Conservation (phyloP, 2,113 vertebrate species). For the Sinocyclocheilus anophthalmus region DNA sequence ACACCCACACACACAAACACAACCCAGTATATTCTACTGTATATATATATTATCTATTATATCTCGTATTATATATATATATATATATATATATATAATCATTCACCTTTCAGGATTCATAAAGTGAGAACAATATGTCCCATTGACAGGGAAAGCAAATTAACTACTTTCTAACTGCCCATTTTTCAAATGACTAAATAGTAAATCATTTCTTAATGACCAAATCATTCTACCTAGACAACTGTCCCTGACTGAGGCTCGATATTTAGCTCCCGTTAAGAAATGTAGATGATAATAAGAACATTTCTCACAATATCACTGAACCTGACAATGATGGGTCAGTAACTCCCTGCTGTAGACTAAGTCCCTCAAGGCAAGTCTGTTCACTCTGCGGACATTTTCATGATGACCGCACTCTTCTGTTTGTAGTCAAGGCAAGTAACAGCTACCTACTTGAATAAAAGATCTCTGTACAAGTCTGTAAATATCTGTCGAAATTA, state of each 20-base stretch:
- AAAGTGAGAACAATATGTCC: not conserved
- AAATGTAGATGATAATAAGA: constrained; percentile 12
- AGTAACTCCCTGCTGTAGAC: not conserved
- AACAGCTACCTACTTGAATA: not conserved
- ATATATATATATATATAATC: not conserved
- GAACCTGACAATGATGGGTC: constrained; percentile 15
- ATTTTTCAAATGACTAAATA: constrained; percentile 15
- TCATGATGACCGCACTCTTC: not conserved
- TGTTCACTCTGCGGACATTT: not conserved
- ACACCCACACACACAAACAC: too few relatives aligned
- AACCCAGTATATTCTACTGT: accelerated
- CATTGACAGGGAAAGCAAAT: constrained; percentile 6
- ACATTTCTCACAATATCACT: constrained; percentile 13
- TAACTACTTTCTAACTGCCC: not conserved
- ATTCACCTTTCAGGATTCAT: constrained; percentile 21
- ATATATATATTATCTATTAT: too few relatives aligned
- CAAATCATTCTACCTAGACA: not conserved
- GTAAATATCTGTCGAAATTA: not conserved
- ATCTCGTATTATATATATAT: too few relatives aligned
- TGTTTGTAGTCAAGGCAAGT: not conserved
- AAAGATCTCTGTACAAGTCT: not conserved
- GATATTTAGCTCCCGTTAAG: not conserved
- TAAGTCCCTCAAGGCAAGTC: not conserved
- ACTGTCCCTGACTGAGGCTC: not conserved
- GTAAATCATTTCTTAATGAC: constrained; percentile 25